phyloP scores from a whole-genome alignment of 2,113 vertebrate species.

The Phrynocephalus versicolor region DNA sequence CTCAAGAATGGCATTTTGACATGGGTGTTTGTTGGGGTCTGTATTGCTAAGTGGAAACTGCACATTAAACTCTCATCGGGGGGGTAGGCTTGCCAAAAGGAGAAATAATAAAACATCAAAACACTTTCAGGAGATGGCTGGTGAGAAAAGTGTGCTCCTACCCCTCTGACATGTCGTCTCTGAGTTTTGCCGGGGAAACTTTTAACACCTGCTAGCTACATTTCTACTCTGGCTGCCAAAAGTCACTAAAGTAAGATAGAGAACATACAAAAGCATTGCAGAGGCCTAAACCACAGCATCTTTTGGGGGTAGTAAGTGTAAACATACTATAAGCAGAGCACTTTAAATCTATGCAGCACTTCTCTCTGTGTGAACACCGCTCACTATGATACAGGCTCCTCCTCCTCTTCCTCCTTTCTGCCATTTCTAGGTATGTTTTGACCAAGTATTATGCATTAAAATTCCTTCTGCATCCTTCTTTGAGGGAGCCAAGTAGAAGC shows the following conservation, averaged over 20 bases:
- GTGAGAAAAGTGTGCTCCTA: neutral
- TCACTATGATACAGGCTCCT: neutral
- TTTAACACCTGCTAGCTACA: conserved; percentile 8
- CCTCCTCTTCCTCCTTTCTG: conserved; percentile 11
- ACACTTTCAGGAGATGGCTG: neutral
- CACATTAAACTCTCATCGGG: conserved; percentile 42
- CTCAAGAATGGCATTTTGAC: neutral
- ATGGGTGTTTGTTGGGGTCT: neutral
- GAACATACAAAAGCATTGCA: neutral
- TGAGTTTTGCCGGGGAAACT: neutral
- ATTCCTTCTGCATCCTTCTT: neutral
- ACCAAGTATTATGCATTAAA: neutral
- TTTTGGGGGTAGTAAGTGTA: conserved; percentile 1
- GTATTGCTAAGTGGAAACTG: conserved; percentile 13
- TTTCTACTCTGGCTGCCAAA: neutral
- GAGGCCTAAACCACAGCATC: neutral
- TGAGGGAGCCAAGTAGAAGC: neutral
- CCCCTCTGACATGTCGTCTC: neutral
- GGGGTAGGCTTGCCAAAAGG: conserved; percentile 23
- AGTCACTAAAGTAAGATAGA: neutral
- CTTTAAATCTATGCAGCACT: conserved; percentile 18
- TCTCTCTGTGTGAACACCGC: conserved; percentile 7
- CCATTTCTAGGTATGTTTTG: neutral
- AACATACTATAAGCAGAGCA: too few species aligned
- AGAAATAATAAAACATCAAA: conserved; percentile 24